A percentile compares a stretch with the other conserved stretches of the same genome.
Evolutionary conservation across 2,797 vertebrate species (phyloP).

Genomic region (Helarctos malayanus): DNA sequence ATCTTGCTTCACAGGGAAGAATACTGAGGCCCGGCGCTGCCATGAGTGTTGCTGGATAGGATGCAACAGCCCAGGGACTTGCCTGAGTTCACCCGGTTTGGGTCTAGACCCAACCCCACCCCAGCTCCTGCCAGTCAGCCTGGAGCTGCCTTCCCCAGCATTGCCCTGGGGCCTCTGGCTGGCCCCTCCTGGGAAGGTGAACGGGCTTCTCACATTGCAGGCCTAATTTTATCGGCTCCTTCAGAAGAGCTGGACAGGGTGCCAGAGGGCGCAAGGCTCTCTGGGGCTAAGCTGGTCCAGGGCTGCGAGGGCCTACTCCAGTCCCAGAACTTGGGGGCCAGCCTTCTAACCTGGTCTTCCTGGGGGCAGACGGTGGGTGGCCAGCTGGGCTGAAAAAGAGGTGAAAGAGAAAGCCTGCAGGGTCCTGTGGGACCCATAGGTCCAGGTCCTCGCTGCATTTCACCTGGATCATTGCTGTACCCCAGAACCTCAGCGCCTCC

Average conservation of each 20-base stretch:
- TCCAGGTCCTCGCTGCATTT: background rate
- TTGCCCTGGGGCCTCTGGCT: background rate
- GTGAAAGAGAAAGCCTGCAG: background rate
- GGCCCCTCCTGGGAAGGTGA: background rate
- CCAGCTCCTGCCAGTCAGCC: background rate
- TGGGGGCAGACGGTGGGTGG: background rate
- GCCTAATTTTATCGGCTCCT: conserved; percentile 23
- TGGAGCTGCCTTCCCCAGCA: background rate
- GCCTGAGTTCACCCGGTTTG: background rate
- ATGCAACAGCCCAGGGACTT: background rate
- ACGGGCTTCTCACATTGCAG: background rate
- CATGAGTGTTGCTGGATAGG: background rate
- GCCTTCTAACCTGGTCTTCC: background rate
- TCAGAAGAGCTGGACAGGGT: background rate
- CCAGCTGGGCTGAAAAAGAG: background rate
- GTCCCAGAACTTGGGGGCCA: background rate
- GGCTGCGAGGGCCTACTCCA: background rate
- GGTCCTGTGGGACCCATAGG: background rate
- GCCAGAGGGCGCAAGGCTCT: background rate
- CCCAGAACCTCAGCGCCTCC: background rate
- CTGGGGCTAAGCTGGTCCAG: background rate
- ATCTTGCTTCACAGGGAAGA: background rate
- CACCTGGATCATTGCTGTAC: background rate
- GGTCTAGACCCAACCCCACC: background rate
- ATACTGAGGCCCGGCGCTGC: background rate